Conservation (phyloP, 1,140 invertebrate genomes). For the Condylostylus longicornis region DNA sequence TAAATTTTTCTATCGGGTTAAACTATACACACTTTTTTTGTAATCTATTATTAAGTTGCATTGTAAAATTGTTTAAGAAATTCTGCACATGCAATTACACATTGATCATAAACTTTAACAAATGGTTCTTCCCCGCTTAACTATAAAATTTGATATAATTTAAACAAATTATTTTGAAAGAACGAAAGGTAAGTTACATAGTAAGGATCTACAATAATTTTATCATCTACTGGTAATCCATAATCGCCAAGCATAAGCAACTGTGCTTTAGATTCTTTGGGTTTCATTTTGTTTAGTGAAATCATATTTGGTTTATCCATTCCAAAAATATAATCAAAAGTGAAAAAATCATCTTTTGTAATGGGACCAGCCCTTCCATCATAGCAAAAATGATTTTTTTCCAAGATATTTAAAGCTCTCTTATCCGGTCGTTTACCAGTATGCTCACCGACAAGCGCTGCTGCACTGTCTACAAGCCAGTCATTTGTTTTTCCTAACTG, state of each 20-base stretch:
- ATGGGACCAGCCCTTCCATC: constrained; percentile 58
- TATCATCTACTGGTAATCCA: constrained; percentile 52
- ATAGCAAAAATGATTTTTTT: constrained; percentile 52
- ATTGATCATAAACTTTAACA: constrained; percentile 57
- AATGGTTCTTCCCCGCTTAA: constrained; percentile 47
- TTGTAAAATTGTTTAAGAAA: too few relatives aligned
- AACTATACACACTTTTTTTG: too few relatives aligned
- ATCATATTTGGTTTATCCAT: constrained; percentile 74
- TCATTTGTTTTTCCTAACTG: constrained; percentile 40
- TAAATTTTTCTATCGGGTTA: too few relatives aligned
- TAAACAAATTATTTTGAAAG: too few relatives aligned
- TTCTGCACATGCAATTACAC: constrained; percentile 45
- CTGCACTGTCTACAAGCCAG: constrained; percentile 81
- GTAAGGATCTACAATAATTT: constrained; percentile 73
- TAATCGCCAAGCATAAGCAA: constrained; percentile 64
- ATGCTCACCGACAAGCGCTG: constrained; percentile 68
- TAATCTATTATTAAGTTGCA: too few relatives aligned
- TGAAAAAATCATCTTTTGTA: constrained; percentile 48
- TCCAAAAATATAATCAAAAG: constrained; percentile 73
- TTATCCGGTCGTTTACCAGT: constrained; percentile 60
- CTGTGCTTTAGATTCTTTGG: constrained; percentile 46
- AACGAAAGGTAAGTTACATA: too few relatives aligned
- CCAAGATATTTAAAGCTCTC: constrained; percentile 52
- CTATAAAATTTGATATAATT: too few relatives aligned
- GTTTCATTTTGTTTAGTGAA: constrained; percentile 43